Percentiles rank a stretch among this genome's conserved stretches.
Conservation (phyloP, 1,140 invertebrate species). For the Drosophila miranda region DNA sequence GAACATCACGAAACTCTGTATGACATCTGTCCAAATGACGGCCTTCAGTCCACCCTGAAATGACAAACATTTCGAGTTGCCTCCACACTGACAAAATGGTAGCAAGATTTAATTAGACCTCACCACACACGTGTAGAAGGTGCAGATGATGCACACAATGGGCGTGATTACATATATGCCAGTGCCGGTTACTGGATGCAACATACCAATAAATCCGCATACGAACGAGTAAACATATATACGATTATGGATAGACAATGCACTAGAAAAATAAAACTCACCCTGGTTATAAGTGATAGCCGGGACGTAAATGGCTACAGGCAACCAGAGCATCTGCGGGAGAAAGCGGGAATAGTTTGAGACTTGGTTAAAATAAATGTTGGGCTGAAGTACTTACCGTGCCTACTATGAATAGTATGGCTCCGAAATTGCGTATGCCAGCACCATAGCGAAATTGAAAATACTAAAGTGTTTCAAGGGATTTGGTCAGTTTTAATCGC, state of each 20-base stretch:
- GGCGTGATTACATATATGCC: conserved; percentile 91
- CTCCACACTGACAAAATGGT: neutral
- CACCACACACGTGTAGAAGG: conserved; percentile 95
- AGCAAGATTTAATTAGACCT: conserved; percentile 80
- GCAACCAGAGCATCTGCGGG: conserved; percentile 84
- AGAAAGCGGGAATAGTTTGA: neutral
- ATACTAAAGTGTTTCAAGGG: conserved; percentile 85
- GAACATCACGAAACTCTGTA: conserved; percentile 93
- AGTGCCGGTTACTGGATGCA: conserved; percentile 90
- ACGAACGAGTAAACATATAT: too few relatives aligned
- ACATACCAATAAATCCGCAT: neutral
- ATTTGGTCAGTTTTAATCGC: conserved; percentile 13
- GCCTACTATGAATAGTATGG: conserved; percentile 87
- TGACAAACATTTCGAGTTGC: neutral
- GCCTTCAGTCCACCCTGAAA: conserved; percentile 94
- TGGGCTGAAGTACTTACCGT: conserved; percentile 84
- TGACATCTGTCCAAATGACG: conserved; percentile 96
- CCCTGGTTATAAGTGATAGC: conserved; percentile 91
- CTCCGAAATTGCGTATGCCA: conserved; percentile 88
- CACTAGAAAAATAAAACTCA: conserved; percentile 61
- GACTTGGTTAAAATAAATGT: neutral
- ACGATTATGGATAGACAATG: neutral
- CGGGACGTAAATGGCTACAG: conserved; percentile 91
- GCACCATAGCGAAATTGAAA: conserved; percentile 90
- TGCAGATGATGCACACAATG: conserved; percentile 92